phyloP scores from a whole-genome alignment of 2,797 vertebrate genomes.

The Pangasius larnaudii region DNA sequence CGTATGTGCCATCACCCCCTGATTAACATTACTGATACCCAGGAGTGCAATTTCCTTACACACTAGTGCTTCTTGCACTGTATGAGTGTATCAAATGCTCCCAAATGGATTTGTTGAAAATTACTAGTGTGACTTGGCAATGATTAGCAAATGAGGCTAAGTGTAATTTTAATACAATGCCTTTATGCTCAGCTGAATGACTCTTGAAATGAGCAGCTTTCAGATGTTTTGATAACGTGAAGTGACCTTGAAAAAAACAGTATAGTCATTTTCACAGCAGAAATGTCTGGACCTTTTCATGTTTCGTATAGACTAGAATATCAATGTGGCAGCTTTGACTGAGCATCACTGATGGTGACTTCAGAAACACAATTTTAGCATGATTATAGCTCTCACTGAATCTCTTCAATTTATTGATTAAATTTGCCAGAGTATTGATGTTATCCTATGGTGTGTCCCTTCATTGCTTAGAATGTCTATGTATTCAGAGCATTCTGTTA shows the following conservation, averaged over 20 bases:
- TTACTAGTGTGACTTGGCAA: background rate
- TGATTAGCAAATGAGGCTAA: constrained; percentile 1
- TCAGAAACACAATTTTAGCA: background rate
- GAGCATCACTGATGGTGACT: background rate
- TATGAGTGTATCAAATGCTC: constrained; percentile 9
- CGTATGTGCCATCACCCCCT: background rate
- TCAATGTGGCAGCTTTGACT: background rate
- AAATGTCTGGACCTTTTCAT: background rate
- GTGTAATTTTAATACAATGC: background rate
- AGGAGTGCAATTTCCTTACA: background rate
- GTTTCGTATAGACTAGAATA: background rate
- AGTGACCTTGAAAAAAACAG: background rate
- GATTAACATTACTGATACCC: background rate
- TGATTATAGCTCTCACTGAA: background rate
- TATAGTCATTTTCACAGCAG: background rate
- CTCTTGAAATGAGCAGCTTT: background rate
- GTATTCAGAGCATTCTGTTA: background rate
- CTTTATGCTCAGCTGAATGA: background rate
- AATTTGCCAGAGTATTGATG: constrained; percentile 7
- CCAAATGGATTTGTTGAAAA: background rate
- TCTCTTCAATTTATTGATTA: constrained; percentile 29
- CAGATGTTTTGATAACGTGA: background rate
- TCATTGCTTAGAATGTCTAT: constrained; percentile 21
- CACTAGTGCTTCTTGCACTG: background rate
- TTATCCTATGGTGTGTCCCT: constrained; percentile 31